phyloP scores from a whole-genome alignment of 2,888 invertebrate genomes.

The Lycia hirtaria region DNA sequence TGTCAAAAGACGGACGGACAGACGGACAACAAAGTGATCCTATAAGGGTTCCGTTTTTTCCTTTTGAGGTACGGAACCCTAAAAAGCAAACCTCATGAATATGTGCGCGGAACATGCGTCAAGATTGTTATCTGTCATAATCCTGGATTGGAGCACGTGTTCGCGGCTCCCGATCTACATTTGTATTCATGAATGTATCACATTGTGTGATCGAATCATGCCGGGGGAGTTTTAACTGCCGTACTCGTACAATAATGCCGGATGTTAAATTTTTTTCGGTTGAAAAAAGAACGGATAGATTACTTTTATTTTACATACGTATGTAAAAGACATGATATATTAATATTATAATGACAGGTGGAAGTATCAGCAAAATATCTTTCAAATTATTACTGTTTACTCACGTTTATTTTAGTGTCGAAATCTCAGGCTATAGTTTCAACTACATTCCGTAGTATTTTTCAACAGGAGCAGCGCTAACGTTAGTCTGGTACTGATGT shows the following conservation, averaged over 20 bases:
- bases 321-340: too few species aligned
- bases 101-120: conserved; percentile 17
- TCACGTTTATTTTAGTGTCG: too few species aligned
- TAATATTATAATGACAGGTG: too few species aligned
- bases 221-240: conserved; percentile 16
- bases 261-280: neutral
- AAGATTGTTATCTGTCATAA: conserved; percentile 29
- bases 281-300: neutral
- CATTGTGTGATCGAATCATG: conserved; percentile 34
- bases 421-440: too few species aligned
- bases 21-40: too few species aligned
- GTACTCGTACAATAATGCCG: conserved; percentile 1
- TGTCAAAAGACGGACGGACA: too few species aligned
- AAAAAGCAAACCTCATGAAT: neutral
- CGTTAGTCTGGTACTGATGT: too few species aligned
- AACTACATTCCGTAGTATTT: too few species aligned
- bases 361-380: too few species aligned
- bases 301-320: neutral
- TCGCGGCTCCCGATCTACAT: conserved; percentile 26
- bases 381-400: too few species aligned
- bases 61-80: neutral
- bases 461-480: too few species aligned
- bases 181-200: conserved; percentile 37
- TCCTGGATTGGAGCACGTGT: conserved; percentile 23
- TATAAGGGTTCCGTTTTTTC: too few species aligned